Conservation (phyloP, 2,888 invertebrate species). For the Drosophila neoperkinsi region DNA sequence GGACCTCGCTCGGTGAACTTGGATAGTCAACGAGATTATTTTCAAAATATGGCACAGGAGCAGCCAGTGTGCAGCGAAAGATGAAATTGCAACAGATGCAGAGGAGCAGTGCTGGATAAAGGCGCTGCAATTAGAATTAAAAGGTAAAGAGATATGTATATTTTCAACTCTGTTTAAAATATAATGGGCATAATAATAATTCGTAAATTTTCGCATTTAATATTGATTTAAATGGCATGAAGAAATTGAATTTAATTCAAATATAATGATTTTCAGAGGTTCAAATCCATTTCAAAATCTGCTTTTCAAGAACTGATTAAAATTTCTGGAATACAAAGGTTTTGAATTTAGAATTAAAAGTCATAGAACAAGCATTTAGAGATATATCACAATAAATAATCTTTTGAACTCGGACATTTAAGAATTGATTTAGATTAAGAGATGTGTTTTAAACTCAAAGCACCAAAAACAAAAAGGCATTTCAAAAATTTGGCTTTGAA, state of each 20-base stretch:
- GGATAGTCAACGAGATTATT: constrained; percentile 51
- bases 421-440: neutral
- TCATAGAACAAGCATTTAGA: too few species aligned
- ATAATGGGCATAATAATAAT: neutral
- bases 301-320: neutral
- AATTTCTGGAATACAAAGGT: neutral
- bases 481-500: neutral
- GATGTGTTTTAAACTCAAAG: neutral
- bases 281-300: neutral
- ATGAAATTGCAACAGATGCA: constrained; percentile 16
- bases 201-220: neutral
- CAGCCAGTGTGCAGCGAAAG: constrained; percentile 30
- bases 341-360: neutral
- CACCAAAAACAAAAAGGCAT: neutral
- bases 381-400: neutral
- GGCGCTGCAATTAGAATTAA: constrained; percentile 7
- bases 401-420: neutral
- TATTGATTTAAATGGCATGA: neutral
- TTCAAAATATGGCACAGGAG: constrained; percentile 42
- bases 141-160: neutral
- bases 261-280: neutral
- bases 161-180: neutral
- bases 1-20: constrained; percentile 73
- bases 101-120: constrained; percentile 11
- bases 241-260: neutral